Evolutionary conservation across 2,797 vertebrate species (phyloP).

Genomic region (Muscicapa striata): DNA sequence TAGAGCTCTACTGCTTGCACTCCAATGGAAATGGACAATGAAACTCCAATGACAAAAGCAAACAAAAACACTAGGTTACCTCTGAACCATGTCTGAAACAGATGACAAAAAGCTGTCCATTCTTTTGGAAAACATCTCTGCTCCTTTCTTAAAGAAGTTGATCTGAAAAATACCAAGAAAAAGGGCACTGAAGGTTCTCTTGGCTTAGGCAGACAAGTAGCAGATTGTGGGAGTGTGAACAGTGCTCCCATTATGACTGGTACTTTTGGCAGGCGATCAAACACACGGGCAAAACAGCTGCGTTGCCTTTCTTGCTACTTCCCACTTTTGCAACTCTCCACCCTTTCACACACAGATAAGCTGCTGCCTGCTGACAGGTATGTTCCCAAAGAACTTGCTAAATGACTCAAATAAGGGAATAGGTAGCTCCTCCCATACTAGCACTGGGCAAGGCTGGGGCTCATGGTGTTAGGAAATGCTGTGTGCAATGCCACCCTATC

Average conservation of each 20-base stretch:
- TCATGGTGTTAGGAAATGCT: not conserved
- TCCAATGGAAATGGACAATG: not conserved
- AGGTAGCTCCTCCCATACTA: not conserved
- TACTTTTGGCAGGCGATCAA: not conserved
- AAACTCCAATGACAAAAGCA: not conserved
- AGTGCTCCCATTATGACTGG: not conserved
- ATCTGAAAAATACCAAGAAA: constrained; percentile 79
- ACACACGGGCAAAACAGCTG: not conserved
- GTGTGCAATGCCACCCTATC: not conserved
- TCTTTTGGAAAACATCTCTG: constrained; percentile 92
- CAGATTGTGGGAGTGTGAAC: not conserved
- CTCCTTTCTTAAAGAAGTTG: constrained; percentile 93
- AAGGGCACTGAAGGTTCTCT: not conserved
- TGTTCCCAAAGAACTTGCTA: not conserved
- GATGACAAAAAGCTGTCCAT: constrained; percentile 91
- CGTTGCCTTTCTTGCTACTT: not conserved
- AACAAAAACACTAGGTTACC: constrained; percentile 72
- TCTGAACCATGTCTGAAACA: constrained; percentile 88
- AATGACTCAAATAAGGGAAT: not conserved
- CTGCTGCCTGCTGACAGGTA: not conserved
- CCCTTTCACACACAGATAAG: not conserved
- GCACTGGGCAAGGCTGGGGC: not conserved
- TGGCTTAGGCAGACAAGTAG: not conserved
- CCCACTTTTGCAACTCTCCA: not conserved
- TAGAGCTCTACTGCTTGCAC: not conserved